phyloP scores from a whole-genome alignment of 2,113 vertebrate species.

The Leptobrachium ailaonicum region DNA sequence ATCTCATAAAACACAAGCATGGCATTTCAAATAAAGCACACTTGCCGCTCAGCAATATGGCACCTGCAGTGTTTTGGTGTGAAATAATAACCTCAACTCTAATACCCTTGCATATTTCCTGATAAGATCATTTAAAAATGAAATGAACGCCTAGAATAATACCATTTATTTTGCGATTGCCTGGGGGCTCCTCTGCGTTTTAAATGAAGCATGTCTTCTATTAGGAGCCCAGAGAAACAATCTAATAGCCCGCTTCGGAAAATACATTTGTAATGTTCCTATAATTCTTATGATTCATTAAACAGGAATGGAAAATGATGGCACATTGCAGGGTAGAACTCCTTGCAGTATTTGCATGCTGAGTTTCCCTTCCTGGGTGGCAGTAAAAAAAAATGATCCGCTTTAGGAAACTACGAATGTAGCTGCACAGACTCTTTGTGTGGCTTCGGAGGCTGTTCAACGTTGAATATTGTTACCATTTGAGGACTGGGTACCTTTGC shows the following conservation, averaged over 20 bases:
- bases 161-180: constrained; percentile 88
- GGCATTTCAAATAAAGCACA: constrained; percentile 10
- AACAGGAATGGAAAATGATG: constrained; percentile 97
- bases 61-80: constrained; percentile 65
- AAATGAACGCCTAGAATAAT: constrained; percentile 89
- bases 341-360: constrained; percentile 83
- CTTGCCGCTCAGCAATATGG: constrained; percentile 53
- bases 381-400: constrained; percentile 6
- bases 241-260: constrained; percentile 96
- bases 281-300: constrained; percentile 99
- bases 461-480: too few species aligned
- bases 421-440: background rate
- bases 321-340: constrained; percentile 83
- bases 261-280: constrained; percentile 98
- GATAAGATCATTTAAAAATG: constrained; percentile 81
- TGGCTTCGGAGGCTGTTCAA: background rate
- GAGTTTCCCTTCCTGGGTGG: constrained; percentile 71
- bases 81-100: constrained; percentile 75
- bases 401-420: background rate
- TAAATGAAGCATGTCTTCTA: constrained; percentile 93
- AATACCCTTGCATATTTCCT: constrained; percentile 74
- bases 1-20: constrained; percentile 9
- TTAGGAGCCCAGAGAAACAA: constrained; percentile 99
- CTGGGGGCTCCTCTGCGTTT: constrained; percentile 80
- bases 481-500: too few species aligned